These are phyloP conservation scores for Abrostola triplasia DNA, from an alignment of 2,888 invertebrate genomes.

Conservation along the genomic window DNA sequence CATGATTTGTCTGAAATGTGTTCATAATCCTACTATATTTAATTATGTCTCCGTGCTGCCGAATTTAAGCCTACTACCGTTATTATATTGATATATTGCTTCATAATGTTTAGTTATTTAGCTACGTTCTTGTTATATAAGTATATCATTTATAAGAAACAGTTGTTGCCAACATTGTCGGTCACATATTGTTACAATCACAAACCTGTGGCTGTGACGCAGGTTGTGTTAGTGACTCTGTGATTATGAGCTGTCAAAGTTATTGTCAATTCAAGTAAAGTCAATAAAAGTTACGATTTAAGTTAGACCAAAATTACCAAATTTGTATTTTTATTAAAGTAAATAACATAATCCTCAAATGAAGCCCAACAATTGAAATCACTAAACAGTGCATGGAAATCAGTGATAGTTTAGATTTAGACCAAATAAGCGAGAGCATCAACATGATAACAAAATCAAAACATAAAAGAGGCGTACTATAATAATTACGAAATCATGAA, in stretches of 20 bases:
- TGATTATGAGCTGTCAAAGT: conserved; percentile 24
- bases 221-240: conserved; percentile 20
- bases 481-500: conserved; percentile 41
- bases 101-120: no score
- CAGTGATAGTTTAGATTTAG: not conserved
- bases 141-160: no score
- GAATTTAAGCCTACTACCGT: no score
- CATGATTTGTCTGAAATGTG: no score
- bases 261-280: conserved; percentile 14
- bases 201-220: not conserved
- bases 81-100: no score
- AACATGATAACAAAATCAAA: conserved; percentile 45
- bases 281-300: conserved; percentile 21
- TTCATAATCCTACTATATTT: no score
- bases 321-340: conserved; percentile 1
- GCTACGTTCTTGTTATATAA: no score
- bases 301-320: not conserved
- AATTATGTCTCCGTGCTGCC: no score
- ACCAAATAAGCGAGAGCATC: not conserved
- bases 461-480: conserved; percentile 27
- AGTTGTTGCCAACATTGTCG: no score
- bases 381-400: not conserved
- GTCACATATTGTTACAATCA: not conserved
- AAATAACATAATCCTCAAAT: not conserved
- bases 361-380: conserved; percentile 1